Conservation (phyloP, 2,113 vertebrate genomes). For the Sturnus vulgaris region DNA sequence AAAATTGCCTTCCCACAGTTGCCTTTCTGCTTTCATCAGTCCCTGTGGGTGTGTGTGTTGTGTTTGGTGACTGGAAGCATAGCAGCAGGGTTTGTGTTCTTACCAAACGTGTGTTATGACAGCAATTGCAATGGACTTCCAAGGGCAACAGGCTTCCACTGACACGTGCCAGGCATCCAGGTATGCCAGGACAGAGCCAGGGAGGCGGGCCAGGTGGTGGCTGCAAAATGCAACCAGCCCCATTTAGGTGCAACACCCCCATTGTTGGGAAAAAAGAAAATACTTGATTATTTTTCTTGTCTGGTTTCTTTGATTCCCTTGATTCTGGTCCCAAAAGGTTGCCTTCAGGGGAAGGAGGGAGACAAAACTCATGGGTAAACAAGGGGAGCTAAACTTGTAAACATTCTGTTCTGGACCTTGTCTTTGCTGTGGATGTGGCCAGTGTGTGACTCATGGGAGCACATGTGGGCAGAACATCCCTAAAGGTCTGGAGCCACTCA, state of each 20-base stretch:
- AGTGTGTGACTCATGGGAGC: neutral
- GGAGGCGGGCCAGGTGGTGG: neutral
- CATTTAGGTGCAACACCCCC: neutral
- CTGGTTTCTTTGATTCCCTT: neutral
- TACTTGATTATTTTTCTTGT: neutral
- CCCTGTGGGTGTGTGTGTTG: neutral
- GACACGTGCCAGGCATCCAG: rapidly evolving
- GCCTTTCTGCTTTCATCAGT: neutral
- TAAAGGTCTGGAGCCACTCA: neutral
- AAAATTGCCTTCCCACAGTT: neutral
- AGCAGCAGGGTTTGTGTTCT: neutral
- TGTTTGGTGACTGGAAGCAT: neutral
- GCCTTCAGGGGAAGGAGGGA: neutral
- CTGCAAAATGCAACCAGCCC: neutral
- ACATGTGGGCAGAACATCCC: neutral
- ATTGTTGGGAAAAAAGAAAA: neutral
- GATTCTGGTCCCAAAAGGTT: neutral
- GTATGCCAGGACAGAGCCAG: neutral
- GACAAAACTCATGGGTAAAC: neutral
- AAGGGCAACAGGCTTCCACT: neutral
- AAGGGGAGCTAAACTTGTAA: neutral
- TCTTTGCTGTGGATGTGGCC: neutral
- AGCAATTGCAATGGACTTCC: neutral
- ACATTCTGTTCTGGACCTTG: neutral
- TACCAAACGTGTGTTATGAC: neutral